These are phyloP conservation scores for Pocillopora grandis DNA, from an alignment of 92 coral and sea anemone genomes.

Conservation along the genomic window DNA sequence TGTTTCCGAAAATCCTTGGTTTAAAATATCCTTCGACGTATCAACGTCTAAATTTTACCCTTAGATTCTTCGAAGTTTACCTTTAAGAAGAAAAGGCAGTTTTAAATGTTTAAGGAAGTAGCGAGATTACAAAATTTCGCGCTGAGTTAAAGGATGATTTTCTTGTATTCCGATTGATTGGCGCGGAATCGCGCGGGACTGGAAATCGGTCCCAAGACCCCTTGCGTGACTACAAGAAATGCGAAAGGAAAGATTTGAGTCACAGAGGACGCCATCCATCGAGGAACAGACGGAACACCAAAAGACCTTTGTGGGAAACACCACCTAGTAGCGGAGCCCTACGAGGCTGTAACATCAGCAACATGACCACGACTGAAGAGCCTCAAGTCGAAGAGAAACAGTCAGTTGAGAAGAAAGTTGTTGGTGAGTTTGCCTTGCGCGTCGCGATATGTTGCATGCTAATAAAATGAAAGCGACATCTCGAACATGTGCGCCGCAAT, in stretches of 20 bases:
- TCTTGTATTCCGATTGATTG: neutral
- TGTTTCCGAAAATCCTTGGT: neutral
- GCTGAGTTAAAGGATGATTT: neutral
- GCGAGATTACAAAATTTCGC: neutral
- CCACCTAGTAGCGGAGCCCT: slow-evolving; percentile 97
- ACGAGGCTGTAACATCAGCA: slow-evolving; percentile 92
- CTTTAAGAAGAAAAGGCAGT: neutral
- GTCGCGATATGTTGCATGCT: slow-evolving; percentile 33
- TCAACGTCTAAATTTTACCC: neutral
- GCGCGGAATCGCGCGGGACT: slow-evolving; percentile 41
- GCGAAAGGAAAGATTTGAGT: slow-evolving; percentile 52
- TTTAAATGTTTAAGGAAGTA: neutral
- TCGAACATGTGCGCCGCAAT: slow-evolving; percentile 88
- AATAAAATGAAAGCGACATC: slow-evolving; percentile 65
- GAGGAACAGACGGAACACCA: slow-evolving; percentile 75
- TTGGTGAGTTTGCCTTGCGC: slow-evolving; percentile 65
- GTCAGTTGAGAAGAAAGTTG: slow-evolving; percentile 68
- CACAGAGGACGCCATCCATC: slow-evolving; percentile 94
- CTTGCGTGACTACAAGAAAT: slow-evolving; percentile 74
- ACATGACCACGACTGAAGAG: slow-evolving; percentile 94
- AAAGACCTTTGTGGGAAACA: slow-evolving; percentile 64
- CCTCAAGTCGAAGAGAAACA: slow-evolving; percentile 81
- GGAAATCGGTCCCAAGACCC: slow-evolving; percentile 68
- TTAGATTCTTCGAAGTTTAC: neutral
- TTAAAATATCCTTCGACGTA: too few species aligned